A percentile compares a stretch with the other conserved stretches of the same genome.
Evolutionary conservation across 37 sponge, comb jelly and placozoan species (phyloP).

Genomic region (Aplysina aerophoba): DNA sequence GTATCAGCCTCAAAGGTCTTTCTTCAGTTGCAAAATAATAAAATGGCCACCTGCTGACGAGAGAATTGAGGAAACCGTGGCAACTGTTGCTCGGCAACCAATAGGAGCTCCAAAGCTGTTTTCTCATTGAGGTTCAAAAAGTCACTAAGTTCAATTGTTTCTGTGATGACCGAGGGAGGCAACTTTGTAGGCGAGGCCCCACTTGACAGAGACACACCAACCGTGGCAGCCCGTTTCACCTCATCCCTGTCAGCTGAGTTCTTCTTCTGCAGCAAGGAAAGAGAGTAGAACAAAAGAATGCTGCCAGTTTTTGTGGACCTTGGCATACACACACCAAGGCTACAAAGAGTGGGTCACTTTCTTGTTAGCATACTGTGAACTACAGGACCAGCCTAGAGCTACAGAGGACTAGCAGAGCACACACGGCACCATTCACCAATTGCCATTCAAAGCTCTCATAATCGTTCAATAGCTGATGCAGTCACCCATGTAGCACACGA

Average conservation of each 20-base stretch:
- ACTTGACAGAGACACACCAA: slow-evolving; percentile 62
- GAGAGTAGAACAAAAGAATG: background rate
- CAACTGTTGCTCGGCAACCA: slow-evolving; percentile 92
- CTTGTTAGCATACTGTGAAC: no score
- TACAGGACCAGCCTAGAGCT: no score
- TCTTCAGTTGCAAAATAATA: no score
- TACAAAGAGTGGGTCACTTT: background rate
- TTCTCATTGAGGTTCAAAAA: slow-evolving; percentile 92
- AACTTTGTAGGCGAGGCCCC: slow-evolving; percentile 62
- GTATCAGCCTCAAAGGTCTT: no score
- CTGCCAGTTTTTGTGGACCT: background rate
- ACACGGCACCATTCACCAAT: no score
- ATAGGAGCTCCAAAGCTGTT: slow-evolving; percentile 82
- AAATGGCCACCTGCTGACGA: slow-evolving; percentile 83
- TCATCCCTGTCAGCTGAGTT: slow-evolving; percentile 66
- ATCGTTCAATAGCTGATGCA: no score
- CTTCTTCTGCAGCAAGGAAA: slow-evolving; percentile 54
- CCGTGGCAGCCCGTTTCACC: slow-evolving; percentile 67
- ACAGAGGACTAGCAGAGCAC: no score
- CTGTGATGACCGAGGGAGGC: slow-evolving; percentile 77
- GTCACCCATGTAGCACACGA: no score
- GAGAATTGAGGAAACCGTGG: slow-evolving; percentile 85
- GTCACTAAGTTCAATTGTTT: slow-evolving; percentile 92
- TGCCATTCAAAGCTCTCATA: no score
- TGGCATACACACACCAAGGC: background rate